These are phyloP conservation scores for Limnothrissa miodon DNA, from an alignment of 2,113 vertebrate genomes.

Conservation along the genomic window DNA sequence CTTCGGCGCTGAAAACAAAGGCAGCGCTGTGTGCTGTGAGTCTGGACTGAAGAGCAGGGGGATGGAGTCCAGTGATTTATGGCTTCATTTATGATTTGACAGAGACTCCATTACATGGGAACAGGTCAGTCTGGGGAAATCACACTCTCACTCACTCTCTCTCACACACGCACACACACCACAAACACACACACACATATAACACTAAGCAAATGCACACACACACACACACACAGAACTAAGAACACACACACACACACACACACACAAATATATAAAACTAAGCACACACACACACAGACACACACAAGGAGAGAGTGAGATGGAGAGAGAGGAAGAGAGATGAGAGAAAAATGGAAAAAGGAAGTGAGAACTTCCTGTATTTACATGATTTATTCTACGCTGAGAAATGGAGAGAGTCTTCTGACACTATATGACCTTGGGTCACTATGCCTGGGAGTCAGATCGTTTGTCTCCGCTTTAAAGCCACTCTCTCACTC, in stretches of 20 bases:
- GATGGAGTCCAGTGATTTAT: not conserved
- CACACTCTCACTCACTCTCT: not conserved
- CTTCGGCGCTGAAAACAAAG: not conserved
- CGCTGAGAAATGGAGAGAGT: slow-evolving; percentile 15
- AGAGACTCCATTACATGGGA: slow-evolving; percentile 12
- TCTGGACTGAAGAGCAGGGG: not conserved
- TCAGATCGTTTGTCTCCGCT: slow-evolving; percentile 25
- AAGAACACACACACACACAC: not conserved
- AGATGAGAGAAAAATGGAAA: not conserved
- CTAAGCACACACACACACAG: not conserved
- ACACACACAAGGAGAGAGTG: not conserved
- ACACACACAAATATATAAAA: not conserved
- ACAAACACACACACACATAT: slow-evolving; percentile 1
- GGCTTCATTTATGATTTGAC: slow-evolving; percentile 4
- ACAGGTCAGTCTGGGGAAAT: not conserved
- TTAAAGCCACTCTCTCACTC: not conserved
- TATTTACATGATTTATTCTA: slow-evolving; percentile 43
- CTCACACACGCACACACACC: slow-evolving; percentile 12
- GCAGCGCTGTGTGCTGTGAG: not conserved
- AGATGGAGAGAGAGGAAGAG: not conserved
- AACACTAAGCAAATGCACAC: no score
- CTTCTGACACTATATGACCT: slow-evolving; percentile 16
- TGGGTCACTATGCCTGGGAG: slow-evolving; percentile 1
- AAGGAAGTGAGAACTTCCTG: slow-evolving; percentile 24
- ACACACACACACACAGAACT: not conserved